Evolutionary conservation across 1,140 invertebrate genomes (phyloP).

Genomic region (Tetragonula clypearis): DNA sequence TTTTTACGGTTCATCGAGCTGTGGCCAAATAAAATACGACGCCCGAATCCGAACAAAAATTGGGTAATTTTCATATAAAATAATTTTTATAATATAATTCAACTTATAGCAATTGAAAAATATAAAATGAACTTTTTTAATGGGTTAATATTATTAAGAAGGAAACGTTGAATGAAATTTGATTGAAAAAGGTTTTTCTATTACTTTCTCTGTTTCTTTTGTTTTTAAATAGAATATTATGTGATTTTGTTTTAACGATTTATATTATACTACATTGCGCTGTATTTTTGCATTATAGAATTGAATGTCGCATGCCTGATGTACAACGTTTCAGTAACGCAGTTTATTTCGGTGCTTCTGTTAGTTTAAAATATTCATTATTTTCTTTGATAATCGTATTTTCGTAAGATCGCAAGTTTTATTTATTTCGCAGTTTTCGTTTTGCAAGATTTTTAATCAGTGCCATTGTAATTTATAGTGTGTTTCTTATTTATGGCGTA

Average conservation of each 20-base stretch:
- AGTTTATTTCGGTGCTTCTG: constrained; percentile 56
- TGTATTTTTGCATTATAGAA: constrained; percentile 45
- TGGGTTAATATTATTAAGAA: neutral
- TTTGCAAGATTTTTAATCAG: constrained; percentile 16
- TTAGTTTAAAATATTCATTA: constrained; percentile 39
- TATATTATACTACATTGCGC: constrained; percentile 71
- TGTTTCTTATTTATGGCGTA: constrained; percentile 40
- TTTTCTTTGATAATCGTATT: constrained; percentile 1
- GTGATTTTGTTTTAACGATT: constrained; percentile 46
- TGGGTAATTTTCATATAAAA: constrained; percentile 73
- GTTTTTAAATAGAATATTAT: constrained; percentile 10
- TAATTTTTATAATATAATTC: constrained; percentile 30
- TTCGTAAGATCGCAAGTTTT: constrained; percentile 3
- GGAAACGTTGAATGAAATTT: neutral
- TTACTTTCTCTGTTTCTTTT: constrained; percentile 18
- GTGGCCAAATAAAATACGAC: constrained; percentile 93
- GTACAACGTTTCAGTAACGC: constrained; percentile 52
- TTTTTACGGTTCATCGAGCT: constrained; percentile 95
- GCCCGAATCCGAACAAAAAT: constrained; percentile 86
- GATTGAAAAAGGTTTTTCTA: constrained; percentile 23
- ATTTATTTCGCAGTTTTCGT: constrained; percentile 23
- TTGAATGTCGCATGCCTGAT: constrained; percentile 62
- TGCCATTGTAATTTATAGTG: constrained; percentile 22
- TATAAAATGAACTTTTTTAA: neutral
- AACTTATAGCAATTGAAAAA: neutral